Conservation (phyloP, 2,113 vertebrate genomes). For the Macquaria ambigua region DNA sequence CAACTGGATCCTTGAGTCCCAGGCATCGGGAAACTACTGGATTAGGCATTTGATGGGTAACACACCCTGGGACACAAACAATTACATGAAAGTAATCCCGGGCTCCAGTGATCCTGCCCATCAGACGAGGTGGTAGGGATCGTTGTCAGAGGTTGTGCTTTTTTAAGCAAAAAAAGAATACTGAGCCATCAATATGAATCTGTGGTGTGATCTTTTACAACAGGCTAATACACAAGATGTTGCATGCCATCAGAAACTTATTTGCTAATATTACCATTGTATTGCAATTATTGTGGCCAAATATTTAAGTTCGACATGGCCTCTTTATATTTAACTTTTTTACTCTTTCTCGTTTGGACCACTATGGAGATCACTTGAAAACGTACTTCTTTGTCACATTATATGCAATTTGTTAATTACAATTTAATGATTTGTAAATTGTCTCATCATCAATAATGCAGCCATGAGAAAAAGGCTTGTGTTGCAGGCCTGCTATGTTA, state of each 20-base stretch:
- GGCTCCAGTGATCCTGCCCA: conserved; percentile 53
- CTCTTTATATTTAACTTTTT: conserved; percentile 51
- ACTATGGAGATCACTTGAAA: conserved; percentile 76
- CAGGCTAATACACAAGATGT: conserved; percentile 35
- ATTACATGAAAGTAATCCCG: conserved; percentile 71
- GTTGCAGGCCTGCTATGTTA: conserved; percentile 54
- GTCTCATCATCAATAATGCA: conserved; percentile 72
- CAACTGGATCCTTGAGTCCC: conserved; percentile 68
- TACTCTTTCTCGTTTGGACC: conserved; percentile 50
- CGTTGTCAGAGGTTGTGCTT: conserved; percentile 24
- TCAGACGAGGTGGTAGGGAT: conserved; percentile 40
- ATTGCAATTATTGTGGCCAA: conserved; percentile 52
- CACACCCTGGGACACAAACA: conserved; percentile 72
- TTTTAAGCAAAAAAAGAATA: conserved; percentile 41
- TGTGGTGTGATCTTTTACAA: conserved; percentile 50
- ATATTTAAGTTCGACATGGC: conserved; percentile 53
- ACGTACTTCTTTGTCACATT: conserved; percentile 53
- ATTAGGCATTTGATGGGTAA: conserved; percentile 70
- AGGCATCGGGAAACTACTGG: conserved; percentile 66
- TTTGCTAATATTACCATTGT: conserved; percentile 44
- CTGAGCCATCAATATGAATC: conserved; percentile 65
- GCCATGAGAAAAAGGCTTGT: conserved; percentile 57
- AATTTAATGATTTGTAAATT: conserved; percentile 73
- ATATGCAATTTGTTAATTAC: conserved; percentile 73
- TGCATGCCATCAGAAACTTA: conserved; percentile 52